These are phyloP conservation scores for Mellivora capensis DNA, from an alignment of 2,113 vertebrate species.

Conservation along the genomic window DNA sequence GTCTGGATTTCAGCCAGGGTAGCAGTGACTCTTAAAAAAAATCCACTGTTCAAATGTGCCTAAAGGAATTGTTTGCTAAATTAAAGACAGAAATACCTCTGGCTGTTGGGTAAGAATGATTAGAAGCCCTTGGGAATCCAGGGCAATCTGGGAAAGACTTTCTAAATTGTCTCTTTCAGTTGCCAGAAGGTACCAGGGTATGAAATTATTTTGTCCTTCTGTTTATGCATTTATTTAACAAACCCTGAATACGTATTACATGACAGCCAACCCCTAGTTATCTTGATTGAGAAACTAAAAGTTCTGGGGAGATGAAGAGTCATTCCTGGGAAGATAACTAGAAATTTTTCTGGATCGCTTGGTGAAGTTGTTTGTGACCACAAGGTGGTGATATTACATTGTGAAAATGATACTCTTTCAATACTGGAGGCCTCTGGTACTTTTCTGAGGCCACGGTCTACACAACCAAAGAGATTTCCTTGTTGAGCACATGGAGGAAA, in stretches of 20 bases:
- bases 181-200: neutral
- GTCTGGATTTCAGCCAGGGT: neutral
- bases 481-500: neutral
- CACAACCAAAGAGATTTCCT: neutral
- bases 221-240: neutral
- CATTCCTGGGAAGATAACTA: neutral
- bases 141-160: slow-evolving; percentile 23
- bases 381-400: slow-evolving; percentile 54
- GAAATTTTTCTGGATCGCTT: neutral
- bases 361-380: neutral
- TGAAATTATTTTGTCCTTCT: neutral
- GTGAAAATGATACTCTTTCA: neutral
- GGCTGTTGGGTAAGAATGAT: neutral
- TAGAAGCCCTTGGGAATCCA: neutral
- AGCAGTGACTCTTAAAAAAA: neutral
- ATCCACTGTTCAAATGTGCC: neutral
- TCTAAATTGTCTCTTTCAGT: slow-evolving; percentile 27
- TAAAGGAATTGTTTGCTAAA: slow-evolving; percentile 32
- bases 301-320: neutral
- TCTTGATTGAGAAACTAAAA: neutral
- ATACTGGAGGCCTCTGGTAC: neutral
- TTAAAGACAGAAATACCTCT: neutral
- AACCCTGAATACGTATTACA: neutral
- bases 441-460: neutral
- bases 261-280: neutral